Base-by-base conservation (phyloP, 2,888 invertebrate species). In the Laspeyria flexula region DNA sequence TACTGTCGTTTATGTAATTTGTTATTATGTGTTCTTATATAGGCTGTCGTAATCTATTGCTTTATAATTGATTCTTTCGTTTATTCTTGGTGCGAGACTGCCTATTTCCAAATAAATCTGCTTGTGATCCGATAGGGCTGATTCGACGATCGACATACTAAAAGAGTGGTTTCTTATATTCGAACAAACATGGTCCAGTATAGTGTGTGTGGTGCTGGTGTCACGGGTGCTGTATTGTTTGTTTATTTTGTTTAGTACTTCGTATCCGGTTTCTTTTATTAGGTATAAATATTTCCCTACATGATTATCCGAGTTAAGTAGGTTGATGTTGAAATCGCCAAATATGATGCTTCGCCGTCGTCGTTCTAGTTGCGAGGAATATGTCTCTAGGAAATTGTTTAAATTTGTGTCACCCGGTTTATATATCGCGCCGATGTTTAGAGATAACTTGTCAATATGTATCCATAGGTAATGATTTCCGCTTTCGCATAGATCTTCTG, bases 21-120 rank as follows among this genome's bases (percentile, higher is more conserved):
- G 29, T 21, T 5, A 7, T 23, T 3, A 0, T 35, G 10, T 0
- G 0, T 12, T 21, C 0, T 37, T 44, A 11, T 46, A 44, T 16
- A 60, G 11, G 12, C 38, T 49, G 1, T 27, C 23, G 21, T 61
- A 53, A 23, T 55, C 30, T 9, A 48, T 16, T 4, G 47, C 30
- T 13, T 44, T 31, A 15, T 55, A 54, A 13, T 25, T 6, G 5
- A 33, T 40, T 38, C 51, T 38, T 38, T 46, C 38, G 1, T 43
- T 42, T 3, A 27, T 12, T 13, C 3, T 13, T 16, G 18, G 38
- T 21, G 23, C 23, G 5, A 34, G 7, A 0, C 11, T 37, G 0
- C 30, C 23, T 12, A 44, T 30, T 23, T 38, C 13, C 5, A 38
- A 5, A 12, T 11, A 38, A 11, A 44, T 31, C 10, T 44, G 37